Evolutionary conservation across 2,888 invertebrate species (phyloP), one percentile per base, ranked within the genome.

Genomic region (Aspidiotus destructor): DNA sequence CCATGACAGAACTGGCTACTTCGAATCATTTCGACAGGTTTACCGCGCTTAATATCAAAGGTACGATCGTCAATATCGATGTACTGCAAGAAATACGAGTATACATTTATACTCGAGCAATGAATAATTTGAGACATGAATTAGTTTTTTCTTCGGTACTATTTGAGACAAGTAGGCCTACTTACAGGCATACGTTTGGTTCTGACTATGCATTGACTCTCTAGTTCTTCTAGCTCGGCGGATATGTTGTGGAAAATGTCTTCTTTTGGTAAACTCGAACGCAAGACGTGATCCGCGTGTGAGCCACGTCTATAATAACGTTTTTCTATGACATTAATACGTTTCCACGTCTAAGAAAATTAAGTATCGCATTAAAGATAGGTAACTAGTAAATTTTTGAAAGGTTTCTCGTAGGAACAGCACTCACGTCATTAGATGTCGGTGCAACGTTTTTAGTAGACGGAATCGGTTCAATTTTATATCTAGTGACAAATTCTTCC

Each of bases 1-100:
- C 73, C 73, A 8, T 73, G 63, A 67, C 77, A 77, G 76, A 86
- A 86, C 75, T 83, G 84, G 3, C 86, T 86, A 74, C 82, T 84
- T 73, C 79, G 76, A 11, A 86, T 77, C 74, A 77, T 80, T 53
- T 77, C 74, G 69, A 85, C 79, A 9, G 81, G 79, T 73, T 78
- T 78, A 28, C 85, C 86, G 17, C 54, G 40, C 10, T 58, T 17
- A 15, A 58, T 67, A 1, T 52, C 48, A 67, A 58, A 17, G 5
- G 28, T 17, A 40, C 28, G 40, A 48, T 48, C 2, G 11, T 48
- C 48, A 48, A 48, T n/a, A 5, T 48, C n/a, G n/a, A 48, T 48
- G 48, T 48, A 13, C 48, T 48, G 48, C 2, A 6, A 48, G 5
- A 28, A 28, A 28, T 28, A 28, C 28, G 5, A 28, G n/a, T n/a